Percentiles rank a stretch among this genome's conserved stretches.
These are phyloP conservation scores for Poeciliopsis presidionis DNA, from an alignment of 2,797 vertebrate genomes.

Conservation along the genomic window DNA sequence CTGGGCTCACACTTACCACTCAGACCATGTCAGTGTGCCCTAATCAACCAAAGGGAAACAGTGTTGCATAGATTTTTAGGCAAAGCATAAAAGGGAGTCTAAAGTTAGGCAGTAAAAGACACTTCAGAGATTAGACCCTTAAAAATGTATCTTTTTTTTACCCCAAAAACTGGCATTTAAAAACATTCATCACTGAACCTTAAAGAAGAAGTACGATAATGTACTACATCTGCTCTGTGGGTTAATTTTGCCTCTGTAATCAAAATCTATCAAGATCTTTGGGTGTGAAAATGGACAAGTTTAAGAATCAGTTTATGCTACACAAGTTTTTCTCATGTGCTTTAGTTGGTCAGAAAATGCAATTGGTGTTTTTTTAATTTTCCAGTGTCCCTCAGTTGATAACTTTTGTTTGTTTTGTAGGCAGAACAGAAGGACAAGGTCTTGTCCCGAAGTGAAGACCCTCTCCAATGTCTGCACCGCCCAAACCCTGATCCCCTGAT, in stretches of 20 bases:
- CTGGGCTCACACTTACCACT: background rate
- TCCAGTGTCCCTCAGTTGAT: conserved; percentile 8
- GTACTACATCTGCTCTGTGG: background rate
- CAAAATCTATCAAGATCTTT: background rate
- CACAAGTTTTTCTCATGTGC: background rate
- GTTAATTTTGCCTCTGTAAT: background rate
- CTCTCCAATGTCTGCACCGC: conserved; percentile 44
- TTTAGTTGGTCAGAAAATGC: conserved; percentile 10
- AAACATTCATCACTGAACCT: background rate
- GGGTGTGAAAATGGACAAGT: background rate
- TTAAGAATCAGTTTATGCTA: background rate
- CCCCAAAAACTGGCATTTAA: background rate
- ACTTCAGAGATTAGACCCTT: background rate
- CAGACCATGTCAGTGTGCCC: background rate
- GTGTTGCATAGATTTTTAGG: background rate
- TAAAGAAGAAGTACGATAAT: no score
- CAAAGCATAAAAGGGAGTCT: background rate
- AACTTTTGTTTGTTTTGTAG: conserved; percentile 72
- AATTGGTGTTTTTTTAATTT: background rate
- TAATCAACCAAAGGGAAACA: background rate
- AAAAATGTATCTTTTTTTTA: background rate
- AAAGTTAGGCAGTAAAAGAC: background rate
- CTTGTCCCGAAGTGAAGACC: conserved; percentile 73
- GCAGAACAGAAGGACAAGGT: conserved; percentile 73
- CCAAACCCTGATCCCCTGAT: conserved; percentile 56